A percentile compares a stretch with the other conserved stretches of the same genome.
phyloP scores from a whole-genome alignment of 2,888 invertebrate species.

The Helobdella robusta region DNA sequence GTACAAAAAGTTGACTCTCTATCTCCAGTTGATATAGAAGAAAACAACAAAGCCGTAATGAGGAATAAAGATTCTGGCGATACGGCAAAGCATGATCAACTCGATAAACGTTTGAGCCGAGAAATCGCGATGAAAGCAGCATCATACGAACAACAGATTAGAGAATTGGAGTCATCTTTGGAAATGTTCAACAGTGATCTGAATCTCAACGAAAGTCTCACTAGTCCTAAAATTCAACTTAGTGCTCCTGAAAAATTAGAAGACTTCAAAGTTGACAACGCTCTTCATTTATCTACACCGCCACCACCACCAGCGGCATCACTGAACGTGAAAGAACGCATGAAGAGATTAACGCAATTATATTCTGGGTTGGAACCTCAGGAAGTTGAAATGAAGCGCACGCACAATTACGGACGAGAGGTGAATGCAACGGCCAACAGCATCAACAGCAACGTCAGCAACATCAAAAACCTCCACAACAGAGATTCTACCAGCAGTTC shows the following conservation, averaged over 20 bases:
- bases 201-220: neutral
- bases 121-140: constrained; percentile 20
- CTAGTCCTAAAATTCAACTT: neutral
- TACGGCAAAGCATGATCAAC: neutral
- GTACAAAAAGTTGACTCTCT: neutral
- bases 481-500: neutral
- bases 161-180: constrained; percentile 13
- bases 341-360: constrained; percentile 24
- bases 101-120: constrained; percentile 5
- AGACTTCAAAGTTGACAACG: neutral
- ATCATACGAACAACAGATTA: constrained; percentile 11
- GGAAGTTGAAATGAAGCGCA: neutral
- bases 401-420: neutral
- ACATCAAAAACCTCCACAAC: neutral
- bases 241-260: neutral
- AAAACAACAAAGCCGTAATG: neutral
- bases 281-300: too few relatives aligned
- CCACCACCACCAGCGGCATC: neutral
- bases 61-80: too few relatives aligned
- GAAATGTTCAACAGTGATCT: constrained; percentile 8
- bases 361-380: constrained; percentile 11
- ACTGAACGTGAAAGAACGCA: constrained; percentile 17
- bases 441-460: neutral
- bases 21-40: neutral
- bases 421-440: neutral